These are phyloP conservation scores for Styela clava DNA, from an alignment of 23 tunicate genomes.

Conservation along the genomic window DNA sequence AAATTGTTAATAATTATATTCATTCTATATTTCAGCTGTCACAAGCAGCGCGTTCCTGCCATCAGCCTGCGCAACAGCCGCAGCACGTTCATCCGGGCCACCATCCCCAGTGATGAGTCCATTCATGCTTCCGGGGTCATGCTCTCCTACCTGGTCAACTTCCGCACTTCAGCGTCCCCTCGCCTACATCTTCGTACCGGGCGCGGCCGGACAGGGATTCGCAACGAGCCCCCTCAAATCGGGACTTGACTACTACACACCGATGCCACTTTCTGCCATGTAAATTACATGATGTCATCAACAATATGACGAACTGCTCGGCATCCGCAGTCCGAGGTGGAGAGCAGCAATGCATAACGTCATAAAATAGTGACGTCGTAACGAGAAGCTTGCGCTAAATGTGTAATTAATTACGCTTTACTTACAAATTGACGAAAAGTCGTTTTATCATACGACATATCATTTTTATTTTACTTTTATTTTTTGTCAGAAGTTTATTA, in stretches of 20 bases:
- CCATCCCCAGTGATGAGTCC: constrained; percentile 48
- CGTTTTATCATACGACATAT: not conserved
- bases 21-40: constrained; percentile 29
- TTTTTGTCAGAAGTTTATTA: not conserved
- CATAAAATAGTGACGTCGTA: not conserved
- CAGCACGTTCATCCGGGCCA: constrained; percentile 53
- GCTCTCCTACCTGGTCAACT: constrained; percentile 65
- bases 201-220: constrained; percentile 34
- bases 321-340: not conserved
- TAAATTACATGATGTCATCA: constrained; percentile 17
- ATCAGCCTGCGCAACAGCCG: constrained; percentile 45
- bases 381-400: constrained; percentile 3
- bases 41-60: constrained; percentile 34
- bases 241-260: constrained; percentile 70
- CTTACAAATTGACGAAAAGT: not conserved
- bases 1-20: not conserved
- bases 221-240: constrained; percentile 53
- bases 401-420: not conserved
- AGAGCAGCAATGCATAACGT: not conserved
- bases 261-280: constrained; percentile 85
- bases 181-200: constrained; percentile 88
- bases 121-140: constrained; percentile 43
- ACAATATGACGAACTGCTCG: not conserved
- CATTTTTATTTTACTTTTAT: not conserved
- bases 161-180: constrained; percentile 64